phyloP scores from a whole-genome alignment of 1,140 invertebrate genomes.

The Aradophagus sp. region DNA sequence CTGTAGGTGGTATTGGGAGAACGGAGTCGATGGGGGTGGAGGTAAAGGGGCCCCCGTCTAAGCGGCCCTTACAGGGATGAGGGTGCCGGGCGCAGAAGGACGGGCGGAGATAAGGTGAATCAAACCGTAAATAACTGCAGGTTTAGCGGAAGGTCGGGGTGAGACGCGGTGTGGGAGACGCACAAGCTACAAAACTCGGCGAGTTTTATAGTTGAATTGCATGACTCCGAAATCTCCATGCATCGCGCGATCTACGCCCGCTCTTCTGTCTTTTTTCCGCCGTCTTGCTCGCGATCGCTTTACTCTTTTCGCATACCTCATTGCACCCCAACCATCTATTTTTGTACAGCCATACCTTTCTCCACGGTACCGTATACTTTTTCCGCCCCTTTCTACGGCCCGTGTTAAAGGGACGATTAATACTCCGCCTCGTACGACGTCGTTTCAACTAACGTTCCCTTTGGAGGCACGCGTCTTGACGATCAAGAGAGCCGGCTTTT shows the following conservation, averaged over 20 bases:
- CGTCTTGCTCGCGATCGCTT: slow-evolving; percentile 27
- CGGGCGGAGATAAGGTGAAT: slow-evolving; percentile 73
- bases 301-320: slow-evolving; percentile 30
- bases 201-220: slow-evolving; percentile 76
- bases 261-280: slow-evolving; percentile 48
- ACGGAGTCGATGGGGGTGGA: slow-evolving; percentile 58
- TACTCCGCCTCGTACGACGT: slow-evolving; percentile 26
- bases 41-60: slow-evolving; percentile 55
- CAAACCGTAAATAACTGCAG: slow-evolving; percentile 75
- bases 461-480: slow-evolving; percentile 15
- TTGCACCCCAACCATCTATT: slow-evolving; percentile 38
- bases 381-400: slow-evolving; percentile 20
- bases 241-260: slow-evolving; percentile 62
- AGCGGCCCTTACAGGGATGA: slow-evolving; percentile 60
- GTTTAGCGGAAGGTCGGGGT: slow-evolving; percentile 68
- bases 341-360: slow-evolving; percentile 44
- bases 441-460: slow-evolving; percentile 18
- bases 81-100: slow-evolving; percentile 59
- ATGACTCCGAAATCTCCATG: slow-evolving; percentile 74
- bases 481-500: not conserved
- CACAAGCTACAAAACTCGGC: slow-evolving; percentile 72
- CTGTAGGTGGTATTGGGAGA: slow-evolving; percentile 59
- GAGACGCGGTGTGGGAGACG: slow-evolving; percentile 55
- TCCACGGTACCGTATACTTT: slow-evolving; percentile 35
- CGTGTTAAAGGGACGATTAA: slow-evolving; percentile 30